phyloP scores from a whole-genome alignment of 1,140 invertebrate species.

The Platyscapa corneri region DNA sequence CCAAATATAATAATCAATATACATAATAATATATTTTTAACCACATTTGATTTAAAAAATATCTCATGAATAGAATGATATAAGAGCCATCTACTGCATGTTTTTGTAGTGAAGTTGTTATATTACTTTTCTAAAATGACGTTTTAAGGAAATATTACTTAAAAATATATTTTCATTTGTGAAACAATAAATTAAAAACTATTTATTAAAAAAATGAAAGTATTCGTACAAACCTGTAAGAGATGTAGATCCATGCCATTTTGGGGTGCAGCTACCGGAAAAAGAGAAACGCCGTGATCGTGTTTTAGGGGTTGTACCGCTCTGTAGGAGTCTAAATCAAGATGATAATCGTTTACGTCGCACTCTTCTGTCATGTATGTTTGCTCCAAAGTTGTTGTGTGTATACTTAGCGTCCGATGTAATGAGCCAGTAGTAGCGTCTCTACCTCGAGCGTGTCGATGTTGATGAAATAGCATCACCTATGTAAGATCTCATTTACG shows the following conservation, averaged over 20 bases:
- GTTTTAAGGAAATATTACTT: too few relatives aligned
- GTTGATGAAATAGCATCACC: conserved; percentile 78
- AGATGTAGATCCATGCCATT: conserved; percentile 85
- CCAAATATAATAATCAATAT: too few relatives aligned
- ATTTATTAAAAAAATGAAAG: too few relatives aligned
- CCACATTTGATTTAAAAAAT: neutral
- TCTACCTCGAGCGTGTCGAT: conserved; percentile 80
- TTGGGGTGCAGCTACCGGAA: conserved; percentile 79
- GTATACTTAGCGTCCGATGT: conserved; percentile 72
- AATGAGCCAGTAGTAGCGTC: conserved; percentile 71
- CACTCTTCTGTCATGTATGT: conserved; percentile 75
- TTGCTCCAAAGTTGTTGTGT: conserved; percentile 76
- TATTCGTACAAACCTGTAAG: conserved; percentile 82
- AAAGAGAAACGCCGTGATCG: conserved; percentile 91
- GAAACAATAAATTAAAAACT: too few relatives aligned
- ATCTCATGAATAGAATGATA: too few relatives aligned
- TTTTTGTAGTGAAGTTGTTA: neutral
- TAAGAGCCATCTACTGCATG: neutral
- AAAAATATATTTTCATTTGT: too few relatives aligned
- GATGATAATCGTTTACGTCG: conserved; percentile 79
- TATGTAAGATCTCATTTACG: conserved; percentile 18
- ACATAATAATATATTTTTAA: neutral
- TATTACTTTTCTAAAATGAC: too few relatives aligned
- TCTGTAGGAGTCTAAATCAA: conserved; percentile 86
- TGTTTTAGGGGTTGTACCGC: conserved; percentile 89